phyloP scores from a whole-genome alignment of 2,797 vertebrate species.

The Clarias fuscus region DNA sequence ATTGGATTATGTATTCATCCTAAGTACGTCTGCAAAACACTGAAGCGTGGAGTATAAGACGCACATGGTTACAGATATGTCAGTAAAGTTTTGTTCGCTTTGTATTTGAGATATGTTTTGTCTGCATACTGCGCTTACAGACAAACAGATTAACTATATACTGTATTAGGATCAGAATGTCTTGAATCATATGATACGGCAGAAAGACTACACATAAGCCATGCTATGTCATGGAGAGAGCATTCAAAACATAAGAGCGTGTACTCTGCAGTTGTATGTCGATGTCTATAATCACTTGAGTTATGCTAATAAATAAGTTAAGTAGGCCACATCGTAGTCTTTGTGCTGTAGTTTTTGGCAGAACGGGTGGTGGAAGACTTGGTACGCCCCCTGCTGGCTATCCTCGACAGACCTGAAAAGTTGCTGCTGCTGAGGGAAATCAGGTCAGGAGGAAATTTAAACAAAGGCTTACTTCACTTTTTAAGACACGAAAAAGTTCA shows the following conservation, averaged over 20 bases:
- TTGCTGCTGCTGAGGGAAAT: constrained; percentile 89
- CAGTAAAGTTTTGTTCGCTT: neutral
- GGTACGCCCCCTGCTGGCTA: constrained; percentile 89
- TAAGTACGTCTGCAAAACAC: neutral
- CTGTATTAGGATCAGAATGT: constrained; percentile 27
- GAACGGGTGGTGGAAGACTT: constrained; percentile 88
- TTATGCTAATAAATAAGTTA: neutral
- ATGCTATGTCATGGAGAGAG: neutral
- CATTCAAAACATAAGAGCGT: neutral
- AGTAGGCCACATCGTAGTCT: constrained; percentile 18
- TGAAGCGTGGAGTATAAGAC: neutral
- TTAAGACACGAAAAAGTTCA: neutral
- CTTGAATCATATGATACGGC: constrained; percentile 46
- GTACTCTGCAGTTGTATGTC: neutral
- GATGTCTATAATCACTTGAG: neutral
- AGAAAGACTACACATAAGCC: neutral
- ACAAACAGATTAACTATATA: neutral
- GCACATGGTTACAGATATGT: neutral
- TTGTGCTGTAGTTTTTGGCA: constrained; percentile 75
- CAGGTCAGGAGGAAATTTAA: constrained; percentile 72
- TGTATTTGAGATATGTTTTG: neutral
- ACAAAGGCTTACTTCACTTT: too few relatives aligned
- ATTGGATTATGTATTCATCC: constrained; percentile 40
- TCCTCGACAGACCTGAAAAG: constrained; percentile 91
- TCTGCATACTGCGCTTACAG: neutral